Conservation (phyloP, 2,113 vertebrate species). For the Xenopus borealis region DNA sequence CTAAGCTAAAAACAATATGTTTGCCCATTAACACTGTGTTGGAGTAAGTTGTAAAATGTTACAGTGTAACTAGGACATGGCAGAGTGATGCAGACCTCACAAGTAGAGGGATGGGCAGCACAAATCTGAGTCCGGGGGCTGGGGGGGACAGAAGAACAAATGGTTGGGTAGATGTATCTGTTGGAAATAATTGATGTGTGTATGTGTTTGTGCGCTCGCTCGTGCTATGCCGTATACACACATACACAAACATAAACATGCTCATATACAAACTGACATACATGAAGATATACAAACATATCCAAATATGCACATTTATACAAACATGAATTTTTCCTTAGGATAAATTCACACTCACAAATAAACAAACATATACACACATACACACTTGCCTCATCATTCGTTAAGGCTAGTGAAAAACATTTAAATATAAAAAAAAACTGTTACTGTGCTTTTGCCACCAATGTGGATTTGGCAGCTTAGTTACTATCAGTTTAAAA, state of each 20-base stretch:
- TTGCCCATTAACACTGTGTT: not conserved
- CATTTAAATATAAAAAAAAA: too few relatives aligned
- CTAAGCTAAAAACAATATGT: not conserved
- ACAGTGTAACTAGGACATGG: conserved; percentile 10
- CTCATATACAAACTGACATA: conserved; percentile 4
- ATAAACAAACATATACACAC: too few relatives aligned
- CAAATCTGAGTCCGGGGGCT: not conserved
- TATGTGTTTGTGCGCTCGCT: not conserved
- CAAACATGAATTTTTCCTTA: too few relatives aligned
- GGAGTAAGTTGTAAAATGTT: conserved; percentile 3
- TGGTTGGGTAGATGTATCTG: conserved; percentile 8
- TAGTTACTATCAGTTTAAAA: too few relatives aligned
- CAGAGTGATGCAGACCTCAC: conserved; percentile 21
- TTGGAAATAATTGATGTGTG: conserved; percentile 18
- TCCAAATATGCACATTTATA: not conserved
- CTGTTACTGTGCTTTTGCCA: too few relatives aligned
- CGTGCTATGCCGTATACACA: not conserved
- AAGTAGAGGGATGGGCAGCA: conserved; percentile 14
- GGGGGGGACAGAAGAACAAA: not conserved
- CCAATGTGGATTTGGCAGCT: too few relatives aligned
- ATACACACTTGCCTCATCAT: too few relatives aligned
- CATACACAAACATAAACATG: conserved; percentile 10
- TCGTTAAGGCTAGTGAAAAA: too few relatives aligned
- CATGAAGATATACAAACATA: not conserved
- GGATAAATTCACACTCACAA: too few relatives aligned